Conservation (phyloP, 2,113 vertebrate species). For the Silurus asotus region DNA sequence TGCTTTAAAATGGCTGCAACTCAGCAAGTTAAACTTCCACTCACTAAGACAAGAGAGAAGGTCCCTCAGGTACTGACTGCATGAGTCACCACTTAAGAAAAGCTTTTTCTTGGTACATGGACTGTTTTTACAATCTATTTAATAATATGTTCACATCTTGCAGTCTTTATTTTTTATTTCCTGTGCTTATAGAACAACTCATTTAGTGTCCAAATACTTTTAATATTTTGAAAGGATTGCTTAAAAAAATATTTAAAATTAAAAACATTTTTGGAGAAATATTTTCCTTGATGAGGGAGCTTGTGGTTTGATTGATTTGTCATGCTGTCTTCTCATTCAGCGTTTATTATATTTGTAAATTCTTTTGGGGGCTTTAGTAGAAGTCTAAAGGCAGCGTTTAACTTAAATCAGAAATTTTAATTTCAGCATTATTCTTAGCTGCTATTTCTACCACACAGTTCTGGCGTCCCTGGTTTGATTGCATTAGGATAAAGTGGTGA, state of each 20-base stretch:
- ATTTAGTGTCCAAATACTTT: not conserved
- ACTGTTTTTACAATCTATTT: not conserved
- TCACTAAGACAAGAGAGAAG: not conserved
- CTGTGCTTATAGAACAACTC: not conserved
- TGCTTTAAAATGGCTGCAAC: conserved; percentile 41
- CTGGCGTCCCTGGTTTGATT: no score
- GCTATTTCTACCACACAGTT: no score
- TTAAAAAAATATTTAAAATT: not conserved
- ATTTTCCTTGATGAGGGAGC: not conserved
- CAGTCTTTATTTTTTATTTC: not conserved
- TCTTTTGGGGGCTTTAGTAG: not conserved
- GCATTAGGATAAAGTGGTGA: no score
- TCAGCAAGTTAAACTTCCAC: not conserved
- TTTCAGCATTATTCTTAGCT: no score
- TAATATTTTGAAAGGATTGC: not conserved
- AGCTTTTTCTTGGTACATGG: not conserved
- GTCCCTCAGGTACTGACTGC: not conserved
- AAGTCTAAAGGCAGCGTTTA: not conserved
- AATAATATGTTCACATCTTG: no score
- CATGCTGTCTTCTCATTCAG: not conserved
- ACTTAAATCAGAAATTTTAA: not conserved
- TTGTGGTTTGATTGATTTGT: not conserved
- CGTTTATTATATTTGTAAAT: not conserved
- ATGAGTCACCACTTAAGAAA: not conserved
- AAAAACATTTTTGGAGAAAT: not conserved